Evolutionary conservation across 2,888 invertebrate species (phyloP).

Genomic region (Eristalis pertinax): DNA sequence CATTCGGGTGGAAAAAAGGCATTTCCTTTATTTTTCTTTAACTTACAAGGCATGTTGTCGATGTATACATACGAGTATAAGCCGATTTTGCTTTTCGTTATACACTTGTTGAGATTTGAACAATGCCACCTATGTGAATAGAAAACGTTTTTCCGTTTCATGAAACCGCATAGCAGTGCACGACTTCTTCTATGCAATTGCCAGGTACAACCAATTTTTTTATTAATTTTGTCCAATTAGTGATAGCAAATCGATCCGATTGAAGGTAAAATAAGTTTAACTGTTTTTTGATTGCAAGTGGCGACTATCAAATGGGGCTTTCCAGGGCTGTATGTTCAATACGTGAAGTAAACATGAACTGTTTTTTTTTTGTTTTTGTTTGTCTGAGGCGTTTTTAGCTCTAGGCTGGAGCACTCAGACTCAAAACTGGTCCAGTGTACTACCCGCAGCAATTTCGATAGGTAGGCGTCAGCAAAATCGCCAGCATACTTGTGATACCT

Average conservation of each 20-base stretch:
- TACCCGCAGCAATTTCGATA: too few relatives aligned
- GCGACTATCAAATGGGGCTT: not conserved
- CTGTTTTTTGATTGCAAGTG: not conserved
- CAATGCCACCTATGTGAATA: conserved; percentile 55
- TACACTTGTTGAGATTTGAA: conserved; percentile 50
- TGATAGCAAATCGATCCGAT: not conserved
- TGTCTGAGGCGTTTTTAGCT: too few relatives aligned
- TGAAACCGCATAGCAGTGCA: conserved; percentile 2
- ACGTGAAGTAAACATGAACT: too few relatives aligned
- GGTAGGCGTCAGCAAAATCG: too few relatives aligned
- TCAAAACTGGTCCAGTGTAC: too few relatives aligned
- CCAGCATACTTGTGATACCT: too few relatives aligned
- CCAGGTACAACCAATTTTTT: not conserved
- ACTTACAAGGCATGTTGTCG: not conserved
- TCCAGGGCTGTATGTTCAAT: too few relatives aligned
- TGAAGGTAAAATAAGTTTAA: not conserved
- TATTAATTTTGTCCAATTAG: conserved; percentile 51
- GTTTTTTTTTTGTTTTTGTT: too few relatives aligned
- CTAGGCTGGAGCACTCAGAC: too few relatives aligned
- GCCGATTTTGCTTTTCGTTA: conserved; percentile 24
- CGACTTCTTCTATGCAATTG: conserved; percentile 33
- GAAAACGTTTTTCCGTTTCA: conserved; percentile 21
- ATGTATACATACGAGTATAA: conserved; percentile 14
- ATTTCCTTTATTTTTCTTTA: conserved; percentile 56
- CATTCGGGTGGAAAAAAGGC: conserved; percentile 26